Evolutionary conservation across 1,140 invertebrate genomes (phyloP), one percentile per base, ranked within the genome.

Genomic region (Chironomus tepperi): DNA sequence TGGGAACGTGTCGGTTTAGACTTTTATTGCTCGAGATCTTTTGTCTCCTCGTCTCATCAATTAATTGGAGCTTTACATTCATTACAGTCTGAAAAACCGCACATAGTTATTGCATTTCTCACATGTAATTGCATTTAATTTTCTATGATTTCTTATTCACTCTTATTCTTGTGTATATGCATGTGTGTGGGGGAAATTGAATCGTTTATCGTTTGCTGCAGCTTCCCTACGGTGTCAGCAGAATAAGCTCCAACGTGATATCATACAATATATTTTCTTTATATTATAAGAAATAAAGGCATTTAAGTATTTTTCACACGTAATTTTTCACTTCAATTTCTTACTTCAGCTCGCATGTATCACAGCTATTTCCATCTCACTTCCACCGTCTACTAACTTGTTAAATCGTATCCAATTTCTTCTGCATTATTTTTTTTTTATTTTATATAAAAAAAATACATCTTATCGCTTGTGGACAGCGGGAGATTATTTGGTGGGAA

Each of bases 371-470:
- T 57, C 18, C 16, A 34, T 34, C 24, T 34, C 65, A 18, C 65
- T 9, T 18, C 65, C 19, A 3, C n/a, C 8, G 3, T 18, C 19
- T 10, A 8, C 65, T 70, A 16, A 70, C 65, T 70, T 70, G 65
- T 70, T 70, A 70, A 70, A 70, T 70, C 65, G 65, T 70, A 70
- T 70, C 65, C 65, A 70, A 70, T 70, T 70, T 70, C 65, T 70
- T 70, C 19, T 21, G 65, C 16, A 34, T 34, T 34, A 34, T 34
- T 34, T 34, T 34, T 34, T 34, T 34, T 34, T 2, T 34, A 2
- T 2, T 34, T 34, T 34, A 34, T 34, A 34, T 34, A 2, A 2
- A 34, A 2, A 34, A 34, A 34, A 2, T 34, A 67, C 7, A 10
- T 70, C 19, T 7, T 19, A 18, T 57, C n/a, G 47, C 2, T n/a